These are phyloP conservation scores for Tragelaphus imberbis DNA, from an alignment of 2,113 vertebrate genomes.

Conservation along the genomic window DNA sequence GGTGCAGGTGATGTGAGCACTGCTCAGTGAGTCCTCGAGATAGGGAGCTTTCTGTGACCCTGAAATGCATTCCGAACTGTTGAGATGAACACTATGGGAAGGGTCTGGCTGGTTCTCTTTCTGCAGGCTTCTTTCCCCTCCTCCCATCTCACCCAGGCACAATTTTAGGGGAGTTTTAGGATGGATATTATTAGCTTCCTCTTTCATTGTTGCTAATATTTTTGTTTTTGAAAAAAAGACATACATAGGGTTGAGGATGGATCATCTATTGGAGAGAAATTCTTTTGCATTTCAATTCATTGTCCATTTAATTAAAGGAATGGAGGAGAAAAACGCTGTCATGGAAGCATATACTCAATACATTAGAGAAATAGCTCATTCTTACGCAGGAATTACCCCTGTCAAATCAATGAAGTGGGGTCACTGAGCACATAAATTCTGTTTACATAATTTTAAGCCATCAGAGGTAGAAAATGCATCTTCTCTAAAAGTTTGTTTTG, in stretches of 20 bases:
- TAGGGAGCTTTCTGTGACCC: background rate
- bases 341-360: background rate
- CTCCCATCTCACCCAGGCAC: background rate
- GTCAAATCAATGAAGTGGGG: conserved; percentile 29
- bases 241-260: background rate
- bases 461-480: background rate
- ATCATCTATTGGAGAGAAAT: background rate
- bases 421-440: conserved; percentile 53
- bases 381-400: conserved; percentile 25
- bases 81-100: background rate
- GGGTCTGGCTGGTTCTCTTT: background rate
- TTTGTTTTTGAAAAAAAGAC: background rate
- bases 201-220: background rate
- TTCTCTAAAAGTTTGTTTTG: background rate
- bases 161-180: background rate
- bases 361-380: background rate
- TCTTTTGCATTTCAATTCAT: background rate
- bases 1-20: background rate
- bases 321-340: background rate
- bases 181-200: background rate
- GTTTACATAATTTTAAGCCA: conserved; percentile 19
- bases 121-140: background rate
- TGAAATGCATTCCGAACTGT: background rate
- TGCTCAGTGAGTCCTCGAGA: background rate
- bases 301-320: conserved; percentile 43